Conservation (phyloP, 2,113 vertebrate species). For the Carassius auratus region DNA sequence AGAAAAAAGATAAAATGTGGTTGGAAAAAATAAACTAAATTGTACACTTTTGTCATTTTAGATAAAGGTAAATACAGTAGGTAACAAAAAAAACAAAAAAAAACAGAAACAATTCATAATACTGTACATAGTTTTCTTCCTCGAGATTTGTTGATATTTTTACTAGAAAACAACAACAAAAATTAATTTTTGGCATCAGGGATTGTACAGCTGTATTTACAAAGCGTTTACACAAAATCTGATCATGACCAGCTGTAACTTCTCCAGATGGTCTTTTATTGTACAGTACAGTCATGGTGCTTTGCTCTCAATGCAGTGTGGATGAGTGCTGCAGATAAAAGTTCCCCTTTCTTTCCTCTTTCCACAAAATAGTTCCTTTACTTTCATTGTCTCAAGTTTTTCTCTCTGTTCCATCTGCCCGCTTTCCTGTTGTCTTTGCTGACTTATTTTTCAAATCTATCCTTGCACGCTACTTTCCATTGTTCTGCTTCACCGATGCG, state of each 20-base stretch:
- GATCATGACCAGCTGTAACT: background rate
- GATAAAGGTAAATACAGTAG: background rate
- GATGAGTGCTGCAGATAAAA: conserved; percentile 60
- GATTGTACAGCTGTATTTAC: conserved; percentile 17
- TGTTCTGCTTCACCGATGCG: conserved; percentile 11
- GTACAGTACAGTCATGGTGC: background rate
- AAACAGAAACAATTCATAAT: no score
- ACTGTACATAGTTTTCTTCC: background rate
- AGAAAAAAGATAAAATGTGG: no score
- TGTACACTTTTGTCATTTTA: background rate
- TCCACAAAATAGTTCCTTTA: conserved; percentile 12
- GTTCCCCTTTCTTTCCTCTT: conserved; percentile 41
- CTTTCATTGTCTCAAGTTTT: conserved; percentile 8
- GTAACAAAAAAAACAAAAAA: no score
- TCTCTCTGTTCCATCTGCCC: background rate
- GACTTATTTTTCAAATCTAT: background rate
- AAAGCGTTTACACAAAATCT: conserved; percentile 28
- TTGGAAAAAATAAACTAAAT: background rate
- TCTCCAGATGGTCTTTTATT: background rate
- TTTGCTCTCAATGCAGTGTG: background rate
- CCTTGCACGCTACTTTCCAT: conserved; percentile 9
- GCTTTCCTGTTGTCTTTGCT: conserved; percentile 16
- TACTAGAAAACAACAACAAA: background rate
- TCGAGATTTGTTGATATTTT: background rate
- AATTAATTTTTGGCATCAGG: background rate